Base-by-base conservation (phyloP, 2,888 invertebrate genomes). In the Pyrrhosoma nymphula region DNA sequence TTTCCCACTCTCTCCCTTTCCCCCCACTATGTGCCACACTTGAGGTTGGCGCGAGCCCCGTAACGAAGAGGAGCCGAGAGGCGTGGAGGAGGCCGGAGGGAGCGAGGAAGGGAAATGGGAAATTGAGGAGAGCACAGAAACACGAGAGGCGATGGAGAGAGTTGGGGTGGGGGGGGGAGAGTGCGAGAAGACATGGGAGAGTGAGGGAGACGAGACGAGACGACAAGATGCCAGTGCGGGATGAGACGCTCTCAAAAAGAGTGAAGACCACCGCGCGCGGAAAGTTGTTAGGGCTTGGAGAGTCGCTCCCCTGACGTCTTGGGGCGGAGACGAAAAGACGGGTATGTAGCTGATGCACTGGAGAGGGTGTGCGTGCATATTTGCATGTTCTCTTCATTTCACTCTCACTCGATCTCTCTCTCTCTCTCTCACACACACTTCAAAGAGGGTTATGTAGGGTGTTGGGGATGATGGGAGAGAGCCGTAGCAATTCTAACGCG, bases 221-320 rank as follows among this genome's bases (percentile, higher is more conserved):
- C 26, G 82, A 26, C 82, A 82, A 26, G 60, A 60, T 20, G 60
- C 60, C 60, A 60, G 18, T 63, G 69, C 47, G 93, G 93, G 69
- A 93, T 75, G 93, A 75, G 93, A 69, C 93, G 93, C 93, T 75
- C 93, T 93, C 93, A 26, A 93, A 63, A 91, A 69, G 63, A 26
- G 63, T 39, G 91, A 93, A 63, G 93, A 69, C 69, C 93, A 56
- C 91, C 91, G 63, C 91, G 63, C 91, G 63, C 63, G 93, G 93
- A 63, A 69, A 93, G 75, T 75, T 63, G 91, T 91, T 69, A 26
- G 39, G 63, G 8, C n/a, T 16, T 23, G 60, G 63, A 56, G 91
- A 60, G 60, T 56, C 93, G 93, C 69, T 75, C 35, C 69, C 60
- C 60, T 16, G 69, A 69, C 14, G 47, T 23, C 23, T 69, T 93